These are phyloP conservation scores for Machimus atricapillus DNA, from an alignment of 2,888 invertebrate species.

Conservation along the genomic window DNA sequence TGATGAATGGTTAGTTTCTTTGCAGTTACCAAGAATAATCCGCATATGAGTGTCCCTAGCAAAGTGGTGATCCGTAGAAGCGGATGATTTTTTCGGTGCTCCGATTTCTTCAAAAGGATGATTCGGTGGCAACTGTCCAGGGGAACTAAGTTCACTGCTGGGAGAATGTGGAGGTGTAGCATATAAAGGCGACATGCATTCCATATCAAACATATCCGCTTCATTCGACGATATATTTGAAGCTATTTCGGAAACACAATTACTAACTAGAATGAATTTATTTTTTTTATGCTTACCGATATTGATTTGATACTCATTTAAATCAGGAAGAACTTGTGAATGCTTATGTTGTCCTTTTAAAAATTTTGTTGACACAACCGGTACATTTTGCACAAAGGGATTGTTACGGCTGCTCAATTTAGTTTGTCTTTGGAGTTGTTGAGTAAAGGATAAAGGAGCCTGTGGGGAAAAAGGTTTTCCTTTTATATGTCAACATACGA, in stretches of 20 bases:
- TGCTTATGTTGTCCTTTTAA: constrained; percentile 52
- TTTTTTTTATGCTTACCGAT: constrained; percentile 52
- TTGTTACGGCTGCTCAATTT: constrained; percentile 61
- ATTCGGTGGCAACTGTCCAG: constrained; percentile 60
- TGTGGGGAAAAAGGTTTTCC: constrained; percentile 46
- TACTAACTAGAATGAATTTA: not conserved
- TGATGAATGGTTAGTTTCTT: constrained; percentile 60
- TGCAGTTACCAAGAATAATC: constrained; percentile 77
- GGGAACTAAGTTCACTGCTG: constrained; percentile 69
- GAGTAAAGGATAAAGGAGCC: constrained; percentile 86
- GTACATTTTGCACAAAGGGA: constrained; percentile 56
- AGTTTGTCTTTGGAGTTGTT: constrained; percentile 77
- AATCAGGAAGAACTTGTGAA: constrained; percentile 61
- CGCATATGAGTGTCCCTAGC: constrained; percentile 92
- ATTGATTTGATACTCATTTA: constrained; percentile 60
- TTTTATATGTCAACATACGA: not conserved
- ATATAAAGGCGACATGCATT: constrained; percentile 73
- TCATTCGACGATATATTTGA: constrained; percentile 56
- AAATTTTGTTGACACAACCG: constrained; percentile 58
- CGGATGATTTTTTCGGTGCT: constrained; percentile 50
- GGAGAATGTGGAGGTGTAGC: constrained; percentile 83
- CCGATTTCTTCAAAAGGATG: constrained; percentile 61
- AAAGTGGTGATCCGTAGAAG: constrained; percentile 79
- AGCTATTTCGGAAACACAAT: not conserved
- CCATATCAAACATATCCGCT: constrained; percentile 63